Conservation (phyloP, 2,113 vertebrate species). For the Nothocercus julius region DNA sequence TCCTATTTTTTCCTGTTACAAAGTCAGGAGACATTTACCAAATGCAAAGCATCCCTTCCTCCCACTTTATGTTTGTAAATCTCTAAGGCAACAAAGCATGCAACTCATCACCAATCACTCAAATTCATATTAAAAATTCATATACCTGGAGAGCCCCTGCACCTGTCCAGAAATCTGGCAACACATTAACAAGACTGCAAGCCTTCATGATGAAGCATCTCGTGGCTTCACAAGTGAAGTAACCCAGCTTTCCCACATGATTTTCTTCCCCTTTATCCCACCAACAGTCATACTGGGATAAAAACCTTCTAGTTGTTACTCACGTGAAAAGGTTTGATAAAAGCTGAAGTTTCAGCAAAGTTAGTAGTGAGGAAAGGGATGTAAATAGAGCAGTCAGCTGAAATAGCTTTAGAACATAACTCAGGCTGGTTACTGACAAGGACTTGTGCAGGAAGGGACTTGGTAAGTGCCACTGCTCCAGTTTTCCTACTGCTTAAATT, state of each 20-base stretch:
- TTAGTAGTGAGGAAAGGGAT: not conserved
- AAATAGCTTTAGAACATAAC: not conserved
- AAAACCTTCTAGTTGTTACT: not conserved
- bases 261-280: not conserved
- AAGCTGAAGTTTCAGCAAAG: not conserved
- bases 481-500: constrained; percentile 24
- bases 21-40: not conserved
- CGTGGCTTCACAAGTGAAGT: not conserved
- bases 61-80: not conserved
- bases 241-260: not conserved
- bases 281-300: not conserved
- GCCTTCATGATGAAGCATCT: not conserved
- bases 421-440: not conserved
- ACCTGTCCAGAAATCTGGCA: not conserved
- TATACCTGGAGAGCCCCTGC: not conserved
- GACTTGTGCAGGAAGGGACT: not conserved
- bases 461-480: not conserved
- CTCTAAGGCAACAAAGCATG: not conserved
- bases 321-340: not conserved
- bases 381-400: constrained; percentile 8
- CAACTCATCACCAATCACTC: not conserved
- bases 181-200: not conserved
- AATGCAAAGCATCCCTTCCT: not conserved
- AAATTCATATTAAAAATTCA: not conserved
- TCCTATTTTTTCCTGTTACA: not conserved